Percentiles rank a stretch among this genome's conserved stretches.
Evolutionary conservation across 2,888 invertebrate species (phyloP).

Genomic region (Drosophila birchii): DNA sequence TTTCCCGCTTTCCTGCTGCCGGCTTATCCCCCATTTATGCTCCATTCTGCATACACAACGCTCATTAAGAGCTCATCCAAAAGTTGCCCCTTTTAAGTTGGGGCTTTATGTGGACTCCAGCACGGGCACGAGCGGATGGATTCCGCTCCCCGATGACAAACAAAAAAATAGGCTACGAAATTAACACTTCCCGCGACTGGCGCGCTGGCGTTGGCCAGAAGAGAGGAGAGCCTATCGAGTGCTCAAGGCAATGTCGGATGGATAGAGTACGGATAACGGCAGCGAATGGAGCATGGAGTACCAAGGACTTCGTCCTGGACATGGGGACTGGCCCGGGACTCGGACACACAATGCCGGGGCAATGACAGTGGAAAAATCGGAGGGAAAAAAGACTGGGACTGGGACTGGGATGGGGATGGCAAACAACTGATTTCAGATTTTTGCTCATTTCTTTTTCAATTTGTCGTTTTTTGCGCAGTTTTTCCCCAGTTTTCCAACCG

Average conservation of each 20-base stretch:
- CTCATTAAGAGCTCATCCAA: constrained; percentile 48
- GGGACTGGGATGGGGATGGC: constrained; percentile 32
- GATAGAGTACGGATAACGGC: constrained; percentile 5
- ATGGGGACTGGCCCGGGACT: constrained; percentile 36
- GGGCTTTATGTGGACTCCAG: constrained; percentile 24
- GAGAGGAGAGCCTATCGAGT: constrained; percentile 66
- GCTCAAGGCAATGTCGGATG: constrained; percentile 63
- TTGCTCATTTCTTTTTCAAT: constrained; percentile 67
- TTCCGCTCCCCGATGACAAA: constrained; percentile 55
- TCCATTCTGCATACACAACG: constrained; percentile 43
- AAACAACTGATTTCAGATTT: constrained; percentile 70
- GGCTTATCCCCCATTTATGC: constrained; percentile 46
- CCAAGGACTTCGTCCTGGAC: constrained; percentile 34
- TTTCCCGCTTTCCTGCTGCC: constrained; percentile 11
- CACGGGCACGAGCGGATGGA: constrained; percentile 10
- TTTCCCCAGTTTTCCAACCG: constrained; percentile 27
- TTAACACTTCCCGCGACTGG: constrained; percentile 72
- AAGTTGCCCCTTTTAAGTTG: constrained; percentile 48
- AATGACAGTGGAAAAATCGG: constrained; percentile 31
- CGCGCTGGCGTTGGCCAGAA: constrained; percentile 39
- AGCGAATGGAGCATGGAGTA: constrained; percentile 1
- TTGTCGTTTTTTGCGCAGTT: constrained; percentile 70
- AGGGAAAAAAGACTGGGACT: neutral
- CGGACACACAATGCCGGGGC: constrained; percentile 43
- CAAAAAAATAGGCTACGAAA: constrained; percentile 73